Evolutionary conservation across 2,113 vertebrate genomes (phyloP).

Genomic region (Laticauda colubrina): DNA sequence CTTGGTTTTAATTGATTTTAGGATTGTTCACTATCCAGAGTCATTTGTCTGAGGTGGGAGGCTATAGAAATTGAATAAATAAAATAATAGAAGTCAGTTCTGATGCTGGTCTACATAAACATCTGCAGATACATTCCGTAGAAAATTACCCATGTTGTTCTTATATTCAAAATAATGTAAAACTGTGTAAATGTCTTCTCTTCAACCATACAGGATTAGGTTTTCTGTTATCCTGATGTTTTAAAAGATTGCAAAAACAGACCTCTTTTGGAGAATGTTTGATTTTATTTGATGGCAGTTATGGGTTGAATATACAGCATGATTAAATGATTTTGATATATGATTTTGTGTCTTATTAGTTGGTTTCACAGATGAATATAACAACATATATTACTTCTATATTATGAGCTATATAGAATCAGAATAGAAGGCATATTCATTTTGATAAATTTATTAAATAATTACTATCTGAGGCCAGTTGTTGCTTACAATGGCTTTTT

Average conservation of each 20-base stretch:
- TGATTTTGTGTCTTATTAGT: not conserved
- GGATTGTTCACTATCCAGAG: not conserved
- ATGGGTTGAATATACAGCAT: not conserved
- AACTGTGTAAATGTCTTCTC: not conserved
- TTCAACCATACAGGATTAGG: not conserved
- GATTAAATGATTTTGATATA: not conserved
- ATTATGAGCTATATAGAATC: not conserved
- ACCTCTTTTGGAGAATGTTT: not conserved
- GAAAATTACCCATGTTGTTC: not conserved
- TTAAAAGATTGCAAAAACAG: not conserved
- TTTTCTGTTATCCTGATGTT: not conserved
- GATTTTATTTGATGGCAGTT: not conserved
- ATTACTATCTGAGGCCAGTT: not conserved
- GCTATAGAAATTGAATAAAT: not conserved
- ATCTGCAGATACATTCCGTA: not conserved
- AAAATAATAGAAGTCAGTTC: not conserved
- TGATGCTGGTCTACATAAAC: not conserved
- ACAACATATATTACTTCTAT: not conserved
- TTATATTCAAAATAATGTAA: not conserved
- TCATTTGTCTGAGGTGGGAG: not conserved
- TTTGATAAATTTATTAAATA: not conserved
- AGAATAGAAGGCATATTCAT: not conserved
- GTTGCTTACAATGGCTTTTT: not conserved
- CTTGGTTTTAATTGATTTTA: not conserved
- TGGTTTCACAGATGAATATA: not conserved